Conservation (phyloP, 2,113 vertebrate genomes). For the Fulica atra region DNA sequence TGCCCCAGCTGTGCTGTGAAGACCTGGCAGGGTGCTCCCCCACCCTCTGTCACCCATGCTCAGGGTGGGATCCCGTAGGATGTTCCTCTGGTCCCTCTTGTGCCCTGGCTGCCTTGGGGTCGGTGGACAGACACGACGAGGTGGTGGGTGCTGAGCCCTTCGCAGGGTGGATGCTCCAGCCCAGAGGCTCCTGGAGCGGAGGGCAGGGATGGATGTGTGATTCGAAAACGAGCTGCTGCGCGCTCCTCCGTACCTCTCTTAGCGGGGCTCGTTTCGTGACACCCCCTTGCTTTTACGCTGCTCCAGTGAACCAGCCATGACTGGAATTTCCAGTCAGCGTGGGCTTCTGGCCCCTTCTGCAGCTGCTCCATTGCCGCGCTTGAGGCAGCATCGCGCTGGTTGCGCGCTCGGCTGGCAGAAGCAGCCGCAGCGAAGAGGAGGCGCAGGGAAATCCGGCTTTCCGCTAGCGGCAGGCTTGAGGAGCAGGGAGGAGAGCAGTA, state of each 20-base stretch:
- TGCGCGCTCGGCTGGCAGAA: background rate
- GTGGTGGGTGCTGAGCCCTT: background rate
- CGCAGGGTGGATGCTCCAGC: background rate
- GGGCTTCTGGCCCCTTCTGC: background rate
- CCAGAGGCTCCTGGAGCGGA: fast-evolving
- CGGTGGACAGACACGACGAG: background rate
- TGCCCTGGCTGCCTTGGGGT: background rate
- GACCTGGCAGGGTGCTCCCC: background rate
- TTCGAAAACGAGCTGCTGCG: background rate
- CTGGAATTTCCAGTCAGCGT: background rate
- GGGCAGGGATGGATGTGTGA: background rate
- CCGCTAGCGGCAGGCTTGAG: background rate
- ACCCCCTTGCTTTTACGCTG: background rate
- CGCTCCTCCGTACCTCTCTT: background rate
- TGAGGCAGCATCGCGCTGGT: background rate
- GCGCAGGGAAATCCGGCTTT: background rate
- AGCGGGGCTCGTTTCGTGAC: background rate
- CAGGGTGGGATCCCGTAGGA: fast-evolving
- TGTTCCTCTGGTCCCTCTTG: background rate
- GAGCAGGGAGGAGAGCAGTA: background rate
- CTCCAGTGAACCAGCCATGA: background rate
- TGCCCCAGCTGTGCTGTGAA: background rate
- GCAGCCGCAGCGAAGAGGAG: background rate
- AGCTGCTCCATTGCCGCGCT: background rate
- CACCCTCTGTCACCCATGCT: fast-evolving